These are phyloP conservation scores for Halcyon malimbica DNA, from an alignment of 2,113 vertebrate genomes.

Conservation along the genomic window DNA sequence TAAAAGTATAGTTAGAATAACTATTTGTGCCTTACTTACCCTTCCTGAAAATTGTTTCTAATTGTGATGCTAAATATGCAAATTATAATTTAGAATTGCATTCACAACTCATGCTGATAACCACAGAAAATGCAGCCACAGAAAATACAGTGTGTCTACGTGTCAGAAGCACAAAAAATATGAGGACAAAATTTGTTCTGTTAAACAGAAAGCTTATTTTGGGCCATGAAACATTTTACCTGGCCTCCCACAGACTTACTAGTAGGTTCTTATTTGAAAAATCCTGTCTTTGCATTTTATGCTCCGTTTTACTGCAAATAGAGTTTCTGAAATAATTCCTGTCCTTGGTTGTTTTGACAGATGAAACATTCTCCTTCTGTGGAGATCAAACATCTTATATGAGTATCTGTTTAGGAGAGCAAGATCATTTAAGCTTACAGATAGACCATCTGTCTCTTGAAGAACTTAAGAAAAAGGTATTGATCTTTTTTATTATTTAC, in stretches of 20 bases:
- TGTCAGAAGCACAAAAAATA: constrained; percentile 35
- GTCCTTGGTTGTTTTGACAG: constrained; percentile 69
- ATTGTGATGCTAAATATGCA: constrained; percentile 49
- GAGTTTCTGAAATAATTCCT: constrained; percentile 18
- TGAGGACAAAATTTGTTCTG: background rate
- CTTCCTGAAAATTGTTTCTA: constrained; percentile 50
- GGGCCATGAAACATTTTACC: background rate
- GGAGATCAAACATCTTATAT: constrained; percentile 96
- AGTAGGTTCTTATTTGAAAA: background rate
- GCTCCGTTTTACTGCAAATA: background rate
- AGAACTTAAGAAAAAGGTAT: constrained; percentile 88
- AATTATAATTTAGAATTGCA: constrained; percentile 54
- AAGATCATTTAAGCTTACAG: constrained; percentile 74
- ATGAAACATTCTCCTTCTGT: constrained; percentile 86
- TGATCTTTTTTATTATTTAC: constrained; percentile 21
- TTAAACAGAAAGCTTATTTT: constrained; percentile 27
- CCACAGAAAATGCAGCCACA: background rate
- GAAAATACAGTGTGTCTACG: background rate
- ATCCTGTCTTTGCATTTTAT: background rate
- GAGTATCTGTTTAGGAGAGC: constrained; percentile 91
- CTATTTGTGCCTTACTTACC: constrained; percentile 23
- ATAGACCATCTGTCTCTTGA: constrained; percentile 82
- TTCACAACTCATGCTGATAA: constrained; percentile 14
- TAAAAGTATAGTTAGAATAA: constrained; percentile 19
- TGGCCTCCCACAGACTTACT: background rate